Percentiles rank a stretch among this genome's conserved stretches.
phyloP scores from a whole-genome alignment of 2,888 invertebrate genomes.

The Diogma glabrata region DNA sequence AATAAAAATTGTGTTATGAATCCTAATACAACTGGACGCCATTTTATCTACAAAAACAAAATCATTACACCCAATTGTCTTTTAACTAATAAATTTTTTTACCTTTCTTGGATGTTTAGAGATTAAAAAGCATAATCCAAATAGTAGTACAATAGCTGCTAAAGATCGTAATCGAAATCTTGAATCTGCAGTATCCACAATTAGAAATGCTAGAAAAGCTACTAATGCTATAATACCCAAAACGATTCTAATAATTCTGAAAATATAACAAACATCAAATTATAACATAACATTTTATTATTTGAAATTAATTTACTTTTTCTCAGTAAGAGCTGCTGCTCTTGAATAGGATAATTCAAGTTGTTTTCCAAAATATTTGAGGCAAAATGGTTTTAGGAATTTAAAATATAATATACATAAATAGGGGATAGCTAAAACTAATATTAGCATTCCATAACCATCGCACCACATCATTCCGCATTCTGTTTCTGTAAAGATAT shows the following conservation, averaged over 20 bases:
- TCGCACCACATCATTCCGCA: conserved; percentile 41
- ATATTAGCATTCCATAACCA: conserved; percentile 61
- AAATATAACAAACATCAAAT: conserved; percentile 19
- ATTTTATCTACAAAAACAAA: conserved; percentile 44
- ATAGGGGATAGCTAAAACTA: conserved; percentile 48
- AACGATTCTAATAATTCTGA: conserved; percentile 39
- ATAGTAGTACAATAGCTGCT: conserved; percentile 50
- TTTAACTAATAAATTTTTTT: conserved; percentile 15
- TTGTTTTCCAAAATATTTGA: conserved; percentile 23
- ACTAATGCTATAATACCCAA: conserved; percentile 38
- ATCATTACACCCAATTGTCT: background rate
- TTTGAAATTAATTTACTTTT: conserved; percentile 16
- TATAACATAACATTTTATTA: no score
- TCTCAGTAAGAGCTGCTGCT: conserved; percentile 25
- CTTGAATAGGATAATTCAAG: background rate
- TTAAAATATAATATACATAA: conserved; percentile 50
- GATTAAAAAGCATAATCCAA: conserved; percentile 50
- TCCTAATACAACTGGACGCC: conserved; percentile 73
- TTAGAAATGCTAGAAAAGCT: conserved; percentile 46
- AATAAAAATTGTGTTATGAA: conserved; percentile 72
- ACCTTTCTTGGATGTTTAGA: conserved; percentile 47
- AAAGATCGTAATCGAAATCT: conserved; percentile 54
- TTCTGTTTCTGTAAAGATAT: conserved; percentile 10
- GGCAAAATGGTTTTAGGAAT: conserved; percentile 46
- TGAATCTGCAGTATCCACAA: conserved; percentile 48